Percentiles rank a stretch among this genome's conserved stretches.
Evolutionary conservation across 1,140 invertebrate genomes (phyloP).

Genomic region (Cataglyphis hispanica): DNA sequence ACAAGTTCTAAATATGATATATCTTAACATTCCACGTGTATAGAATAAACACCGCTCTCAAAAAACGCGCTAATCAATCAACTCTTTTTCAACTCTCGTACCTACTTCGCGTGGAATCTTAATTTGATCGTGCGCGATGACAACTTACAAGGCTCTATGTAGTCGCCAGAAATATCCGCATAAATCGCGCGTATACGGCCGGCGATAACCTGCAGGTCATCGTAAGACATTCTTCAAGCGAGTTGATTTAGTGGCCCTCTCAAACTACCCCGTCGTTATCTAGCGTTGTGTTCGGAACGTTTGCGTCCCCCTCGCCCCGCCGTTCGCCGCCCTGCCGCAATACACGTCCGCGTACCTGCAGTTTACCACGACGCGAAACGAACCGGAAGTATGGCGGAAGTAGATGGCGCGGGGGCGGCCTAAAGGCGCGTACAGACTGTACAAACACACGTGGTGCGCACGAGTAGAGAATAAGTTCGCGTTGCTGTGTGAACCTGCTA

Average conservation of each 20-base stretch:
- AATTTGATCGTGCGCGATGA: slow-evolving; percentile 31
- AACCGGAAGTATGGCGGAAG: slow-evolving; percentile 38
- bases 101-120: slow-evolving; percentile 13
- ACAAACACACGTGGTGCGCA: neutral
- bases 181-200: slow-evolving; percentile 30
- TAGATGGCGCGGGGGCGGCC: neutral
- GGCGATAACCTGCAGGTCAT: slow-evolving; percentile 70
- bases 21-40: neutral
- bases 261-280: slow-evolving; percentile 36
- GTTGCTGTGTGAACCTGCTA: slow-evolving; percentile 3
- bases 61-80: neutral
- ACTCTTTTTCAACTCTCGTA: slow-evolving; percentile 7
- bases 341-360: neutral
- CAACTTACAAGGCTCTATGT: slow-evolving; percentile 39
- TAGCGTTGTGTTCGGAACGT: slow-evolving; percentile 33
- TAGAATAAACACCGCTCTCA: neutral
- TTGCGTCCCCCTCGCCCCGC: neutral
- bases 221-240: slow-evolving; percentile 77
- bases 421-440: slow-evolving; percentile 41
- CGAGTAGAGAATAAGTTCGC: neutral
- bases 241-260: slow-evolving; percentile 77
- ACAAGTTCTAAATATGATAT: neutral
- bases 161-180: slow-evolving; percentile 30
- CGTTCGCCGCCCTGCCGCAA: neutral
- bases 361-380: slow-evolving; percentile 21